Conservation (phyloP, 2,797 vertebrate species). For the Rhabdophis nuchalis region DNA sequence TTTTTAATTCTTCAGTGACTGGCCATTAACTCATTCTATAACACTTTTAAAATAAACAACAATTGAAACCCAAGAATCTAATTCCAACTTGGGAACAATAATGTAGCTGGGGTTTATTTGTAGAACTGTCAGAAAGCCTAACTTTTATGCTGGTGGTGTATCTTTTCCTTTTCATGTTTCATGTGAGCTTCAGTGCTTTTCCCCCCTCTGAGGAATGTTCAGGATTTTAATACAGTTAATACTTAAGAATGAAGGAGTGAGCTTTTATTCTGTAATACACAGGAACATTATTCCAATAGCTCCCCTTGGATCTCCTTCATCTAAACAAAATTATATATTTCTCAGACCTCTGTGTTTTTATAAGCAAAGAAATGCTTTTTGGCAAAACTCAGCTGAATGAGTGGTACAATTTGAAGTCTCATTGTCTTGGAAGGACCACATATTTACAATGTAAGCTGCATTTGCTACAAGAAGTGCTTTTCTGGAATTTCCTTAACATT, state of each 20-base stretch:
- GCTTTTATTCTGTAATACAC: background rate
- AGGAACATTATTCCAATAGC: background rate
- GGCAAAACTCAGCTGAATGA: background rate
- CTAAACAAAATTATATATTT: background rate
- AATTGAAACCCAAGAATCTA: background rate
- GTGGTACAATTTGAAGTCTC: background rate
- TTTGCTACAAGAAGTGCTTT: background rate
- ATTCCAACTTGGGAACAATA: slow-evolving; percentile 5
- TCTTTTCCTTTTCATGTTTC: background rate
- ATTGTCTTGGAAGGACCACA: background rate
- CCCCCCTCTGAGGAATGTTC: background rate
- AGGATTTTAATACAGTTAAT: slow-evolving; percentile 16
- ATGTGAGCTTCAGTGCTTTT: slow-evolving; percentile 1
- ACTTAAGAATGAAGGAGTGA: background rate
- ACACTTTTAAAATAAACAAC: background rate
- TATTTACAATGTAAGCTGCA: background rate
- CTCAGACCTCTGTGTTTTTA: background rate
- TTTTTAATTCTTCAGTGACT: background rate
- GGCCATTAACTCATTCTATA: background rate
- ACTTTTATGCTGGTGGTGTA: background rate
- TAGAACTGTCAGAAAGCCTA: background rate
- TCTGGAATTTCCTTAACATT: accelerated
- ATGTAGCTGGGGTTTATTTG: slow-evolving; percentile 8
- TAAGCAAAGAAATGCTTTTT: background rate
- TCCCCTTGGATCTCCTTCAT: background rate